Conservation (phyloP, 2,797 vertebrate species). For the Macrochelys suwanniensis region DNA sequence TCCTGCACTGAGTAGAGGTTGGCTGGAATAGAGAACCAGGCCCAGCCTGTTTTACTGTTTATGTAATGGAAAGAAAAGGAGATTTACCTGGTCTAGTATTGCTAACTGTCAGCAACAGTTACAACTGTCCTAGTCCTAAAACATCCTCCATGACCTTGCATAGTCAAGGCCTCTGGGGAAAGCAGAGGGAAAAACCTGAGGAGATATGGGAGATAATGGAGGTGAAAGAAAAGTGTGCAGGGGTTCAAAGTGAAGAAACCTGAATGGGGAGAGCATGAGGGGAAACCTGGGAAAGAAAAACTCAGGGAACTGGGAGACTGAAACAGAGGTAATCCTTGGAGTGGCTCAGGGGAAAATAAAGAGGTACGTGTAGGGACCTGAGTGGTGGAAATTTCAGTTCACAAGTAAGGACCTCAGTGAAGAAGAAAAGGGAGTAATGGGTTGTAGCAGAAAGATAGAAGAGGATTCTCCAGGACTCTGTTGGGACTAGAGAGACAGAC, state of each 20-base stretch:
- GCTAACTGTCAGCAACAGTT: not conserved
- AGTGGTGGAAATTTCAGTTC: not conserved
- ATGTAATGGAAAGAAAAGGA: not conserved
- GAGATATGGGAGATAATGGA: not conserved
- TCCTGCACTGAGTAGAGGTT: not conserved
- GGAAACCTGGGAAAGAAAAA: not conserved
- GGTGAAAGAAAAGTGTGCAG: not conserved
- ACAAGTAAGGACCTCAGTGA: not conserved
- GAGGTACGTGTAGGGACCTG: not conserved
- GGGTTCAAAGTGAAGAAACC: conserved; percentile 3
- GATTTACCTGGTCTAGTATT: not conserved
- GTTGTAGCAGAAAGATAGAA: not conserved
- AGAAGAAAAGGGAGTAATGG: not conserved
- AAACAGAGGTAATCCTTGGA: not conserved
- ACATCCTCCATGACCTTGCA: not conserved
- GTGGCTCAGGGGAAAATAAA: not conserved
- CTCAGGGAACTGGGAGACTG: not conserved
- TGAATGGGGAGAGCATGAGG: rapidly evolving
- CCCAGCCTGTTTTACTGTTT: not conserved
- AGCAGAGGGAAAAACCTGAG: not conserved
- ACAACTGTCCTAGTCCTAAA: not conserved
- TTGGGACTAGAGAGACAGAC: not conserved
- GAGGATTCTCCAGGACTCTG: not conserved
- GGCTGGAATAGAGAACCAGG: not conserved
- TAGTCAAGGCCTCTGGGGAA: not conserved